phyloP scores from a whole-genome alignment of 2,888 invertebrate species.

The Caenorhabditis sinica region DNA sequence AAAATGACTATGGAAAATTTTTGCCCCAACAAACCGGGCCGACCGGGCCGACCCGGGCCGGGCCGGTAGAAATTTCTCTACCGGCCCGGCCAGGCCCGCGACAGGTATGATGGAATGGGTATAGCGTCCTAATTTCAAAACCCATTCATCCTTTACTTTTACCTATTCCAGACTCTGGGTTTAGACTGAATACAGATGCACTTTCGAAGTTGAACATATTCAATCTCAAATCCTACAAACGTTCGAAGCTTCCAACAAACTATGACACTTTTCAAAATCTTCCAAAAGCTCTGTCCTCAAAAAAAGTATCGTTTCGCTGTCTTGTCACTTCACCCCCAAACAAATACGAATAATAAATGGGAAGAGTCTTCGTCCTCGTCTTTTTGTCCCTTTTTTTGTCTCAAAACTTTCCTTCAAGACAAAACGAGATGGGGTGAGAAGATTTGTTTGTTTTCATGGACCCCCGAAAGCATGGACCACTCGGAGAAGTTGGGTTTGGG shows the following conservation, averaged over 20 bases:
- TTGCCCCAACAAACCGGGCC: too few relatives aligned
- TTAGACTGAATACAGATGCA: too few relatives aligned
- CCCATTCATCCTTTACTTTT: too few relatives aligned
- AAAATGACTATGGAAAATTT: too few relatives aligned
- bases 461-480: not conserved
- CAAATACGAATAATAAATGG: slow-evolving; percentile 23
- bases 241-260: not conserved
- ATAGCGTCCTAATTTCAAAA: too few relatives aligned
- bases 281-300: not conserved
- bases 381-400: not conserved
- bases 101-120: too few relatives aligned
- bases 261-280: not conserved
- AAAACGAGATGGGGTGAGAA: slow-evolving; percentile 30
- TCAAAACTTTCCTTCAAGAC: not conserved
- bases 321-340: slow-evolving; percentile 17
- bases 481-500: not conserved
- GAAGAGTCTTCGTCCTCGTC: not conserved
- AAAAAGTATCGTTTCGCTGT: slow-evolving; percentile 8
- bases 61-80: too few relatives aligned
- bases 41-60: too few relatives aligned
- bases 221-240: too few relatives aligned
- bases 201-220: too few relatives aligned
- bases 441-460: slow-evolving; percentile 30
- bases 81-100: too few relatives aligned
- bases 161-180: too few relatives aligned